Conservation (phyloP, 2,113 vertebrate genomes). For the Toxostoma redivivum region DNA sequence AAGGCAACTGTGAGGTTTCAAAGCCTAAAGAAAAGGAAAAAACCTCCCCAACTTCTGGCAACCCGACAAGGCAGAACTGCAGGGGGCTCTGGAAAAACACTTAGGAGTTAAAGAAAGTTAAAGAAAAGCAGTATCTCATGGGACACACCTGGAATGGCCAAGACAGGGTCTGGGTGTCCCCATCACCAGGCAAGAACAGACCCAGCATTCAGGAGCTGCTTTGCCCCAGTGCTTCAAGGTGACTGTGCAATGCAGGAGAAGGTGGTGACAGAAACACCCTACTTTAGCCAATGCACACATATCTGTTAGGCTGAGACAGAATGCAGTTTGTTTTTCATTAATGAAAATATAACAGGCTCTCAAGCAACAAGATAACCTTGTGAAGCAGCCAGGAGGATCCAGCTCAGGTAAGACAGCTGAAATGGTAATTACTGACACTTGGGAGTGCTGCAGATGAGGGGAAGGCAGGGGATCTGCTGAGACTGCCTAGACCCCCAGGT, state of each 20-base stretch:
- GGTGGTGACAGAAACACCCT: not conserved
- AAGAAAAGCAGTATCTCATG: not conserved
- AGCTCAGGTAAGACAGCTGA: not conserved
- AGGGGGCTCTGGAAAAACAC: not conserved
- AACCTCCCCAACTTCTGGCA: not conserved
- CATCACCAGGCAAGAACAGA: not conserved
- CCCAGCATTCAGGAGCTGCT: not conserved
- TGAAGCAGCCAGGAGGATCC: not conserved
- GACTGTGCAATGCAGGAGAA: not conserved
- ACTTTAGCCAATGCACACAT: not conserved
- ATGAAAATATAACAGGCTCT: conserved; percentile 18
- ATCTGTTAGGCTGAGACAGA: not conserved
- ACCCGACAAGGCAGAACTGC: not conserved
- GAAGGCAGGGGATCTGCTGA: not conserved
- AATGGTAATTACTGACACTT: not conserved
- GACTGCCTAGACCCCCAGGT: accelerated
- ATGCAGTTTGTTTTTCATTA: not conserved
- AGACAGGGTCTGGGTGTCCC: not conserved
- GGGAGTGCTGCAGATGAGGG: not conserved
- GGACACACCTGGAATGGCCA: not conserved
- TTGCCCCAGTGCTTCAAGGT: not conserved
- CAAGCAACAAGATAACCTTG: not conserved
- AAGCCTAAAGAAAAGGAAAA: not conserved
- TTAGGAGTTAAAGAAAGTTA: not conserved
- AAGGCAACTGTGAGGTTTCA: not conserved